Conservation (phyloP, 2,113 vertebrate species). For the Lepus europaeus region DNA sequence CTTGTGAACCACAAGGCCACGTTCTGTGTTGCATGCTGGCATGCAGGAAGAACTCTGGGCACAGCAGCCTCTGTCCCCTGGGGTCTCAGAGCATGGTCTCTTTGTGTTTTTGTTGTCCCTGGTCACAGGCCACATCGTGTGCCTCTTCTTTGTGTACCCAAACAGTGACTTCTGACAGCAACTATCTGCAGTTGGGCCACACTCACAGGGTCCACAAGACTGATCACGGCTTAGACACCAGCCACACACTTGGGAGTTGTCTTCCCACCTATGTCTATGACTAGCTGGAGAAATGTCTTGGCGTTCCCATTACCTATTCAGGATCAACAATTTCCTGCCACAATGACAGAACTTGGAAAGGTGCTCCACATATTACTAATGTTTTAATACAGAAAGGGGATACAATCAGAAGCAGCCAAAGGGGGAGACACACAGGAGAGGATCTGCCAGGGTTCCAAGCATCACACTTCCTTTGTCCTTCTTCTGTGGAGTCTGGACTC, state of each 20-base stretch:
- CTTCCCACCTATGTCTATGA: neutral
- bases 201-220: neutral
- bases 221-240: neutral
- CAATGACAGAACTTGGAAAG: neutral
- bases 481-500: neutral
- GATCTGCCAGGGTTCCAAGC: neutral
- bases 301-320: neutral
- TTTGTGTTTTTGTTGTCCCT: neutral
- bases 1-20: neutral
- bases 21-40: neutral
- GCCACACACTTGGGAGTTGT: neutral
- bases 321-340: neutral
- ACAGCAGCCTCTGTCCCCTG: neutral
- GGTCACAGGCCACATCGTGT: neutral
- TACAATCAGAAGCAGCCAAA: slow-evolving; percentile 12
- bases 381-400: neutral
- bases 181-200: neutral
- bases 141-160: neutral
- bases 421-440: neutral
- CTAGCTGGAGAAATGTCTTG: neutral
- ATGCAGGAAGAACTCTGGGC: neutral
- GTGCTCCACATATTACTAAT: neutral
- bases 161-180: neutral
- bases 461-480: neutral
- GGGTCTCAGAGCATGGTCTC: neutral